A percentile compares a stretch with the other conserved stretches of the same genome.
Conservation (phyloP, 2,113 vertebrate species). For the Cryptomyrus ogoouensis region DNA sequence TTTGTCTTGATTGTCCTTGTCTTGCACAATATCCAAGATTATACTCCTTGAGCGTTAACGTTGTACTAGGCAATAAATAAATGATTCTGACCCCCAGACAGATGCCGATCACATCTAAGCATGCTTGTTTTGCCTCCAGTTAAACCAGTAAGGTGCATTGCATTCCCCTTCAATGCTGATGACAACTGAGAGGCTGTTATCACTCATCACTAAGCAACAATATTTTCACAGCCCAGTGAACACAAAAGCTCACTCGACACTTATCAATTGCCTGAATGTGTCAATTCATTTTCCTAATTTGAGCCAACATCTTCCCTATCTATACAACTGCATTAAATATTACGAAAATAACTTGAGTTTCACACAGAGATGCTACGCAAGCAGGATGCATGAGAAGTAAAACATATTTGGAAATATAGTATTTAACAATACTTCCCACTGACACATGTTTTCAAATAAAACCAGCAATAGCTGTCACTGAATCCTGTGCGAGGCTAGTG, state of each 20-base stretch:
- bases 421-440: neutral
- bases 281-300: neutral
- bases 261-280: neutral
- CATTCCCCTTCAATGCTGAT: neutral
- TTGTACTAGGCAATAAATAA: neutral
- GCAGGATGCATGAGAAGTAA: neutral
- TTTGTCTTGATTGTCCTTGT: neutral
- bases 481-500: neutral
- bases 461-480: too few relatives aligned
- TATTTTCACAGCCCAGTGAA: neutral
- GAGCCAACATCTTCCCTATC: neutral
- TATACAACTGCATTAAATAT: neutral
- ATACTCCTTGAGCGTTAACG: neutral
- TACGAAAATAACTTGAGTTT: neutral
- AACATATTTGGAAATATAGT: neutral
- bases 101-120: neutral
- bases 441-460: conserved; percentile 4
- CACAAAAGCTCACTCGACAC: neutral
- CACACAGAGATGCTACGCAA: neutral
- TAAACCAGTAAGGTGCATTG: neutral
- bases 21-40: neutral
- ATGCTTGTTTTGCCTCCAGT: neutral
- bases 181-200: neutral
- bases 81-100: neutral
- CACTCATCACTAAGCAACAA: conserved; percentile 12